phyloP scores from a whole-genome alignment of 2,113 vertebrate genomes.

The Pluvianellus socialis region DNA sequence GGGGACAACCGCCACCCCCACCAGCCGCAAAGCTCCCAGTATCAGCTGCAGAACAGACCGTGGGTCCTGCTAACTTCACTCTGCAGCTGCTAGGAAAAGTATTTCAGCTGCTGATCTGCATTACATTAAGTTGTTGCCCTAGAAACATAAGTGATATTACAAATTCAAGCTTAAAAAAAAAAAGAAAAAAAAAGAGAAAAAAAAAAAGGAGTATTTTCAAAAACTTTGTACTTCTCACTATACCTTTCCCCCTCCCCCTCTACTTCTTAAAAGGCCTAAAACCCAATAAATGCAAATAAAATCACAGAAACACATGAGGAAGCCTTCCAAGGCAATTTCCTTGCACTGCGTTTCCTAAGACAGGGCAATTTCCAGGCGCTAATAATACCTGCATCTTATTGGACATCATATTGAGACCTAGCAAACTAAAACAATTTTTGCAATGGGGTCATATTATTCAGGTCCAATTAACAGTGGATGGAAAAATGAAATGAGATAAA shows the following conservation, averaged over 20 bases:
- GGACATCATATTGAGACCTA: background rate
- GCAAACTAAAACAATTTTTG: background rate
- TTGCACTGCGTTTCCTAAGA: background rate
- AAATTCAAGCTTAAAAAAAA: background rate
- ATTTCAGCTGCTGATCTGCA: slow-evolving; percentile 50
- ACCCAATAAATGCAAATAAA: slow-evolving; percentile 32
- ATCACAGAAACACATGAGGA: background rate
- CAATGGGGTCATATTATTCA: slow-evolving; percentile 2
- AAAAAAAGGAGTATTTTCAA: background rate
- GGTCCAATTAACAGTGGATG: background rate
- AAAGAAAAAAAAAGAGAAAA: background rate
- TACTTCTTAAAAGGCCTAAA: background rate
- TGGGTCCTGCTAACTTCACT: slow-evolving; percentile 37
- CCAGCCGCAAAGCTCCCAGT: background rate
- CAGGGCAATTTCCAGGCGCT: background rate
- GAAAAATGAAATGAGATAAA: slow-evolving; percentile 37
- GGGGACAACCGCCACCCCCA: background rate
- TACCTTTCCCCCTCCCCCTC: background rate
- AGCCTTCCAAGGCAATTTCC: background rate
- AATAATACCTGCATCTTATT: background rate
- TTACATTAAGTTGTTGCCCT: slow-evolving; percentile 46
- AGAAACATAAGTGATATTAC: slow-evolving; percentile 23
- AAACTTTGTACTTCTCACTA: background rate
- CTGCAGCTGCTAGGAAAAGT: slow-evolving; percentile 34
- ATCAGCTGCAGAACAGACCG: slow-evolving; percentile 19